These are phyloP conservation scores for Drosophila antonietae DNA, from an alignment of 2,888 invertebrate genomes.

Conservation along the genomic window DNA sequence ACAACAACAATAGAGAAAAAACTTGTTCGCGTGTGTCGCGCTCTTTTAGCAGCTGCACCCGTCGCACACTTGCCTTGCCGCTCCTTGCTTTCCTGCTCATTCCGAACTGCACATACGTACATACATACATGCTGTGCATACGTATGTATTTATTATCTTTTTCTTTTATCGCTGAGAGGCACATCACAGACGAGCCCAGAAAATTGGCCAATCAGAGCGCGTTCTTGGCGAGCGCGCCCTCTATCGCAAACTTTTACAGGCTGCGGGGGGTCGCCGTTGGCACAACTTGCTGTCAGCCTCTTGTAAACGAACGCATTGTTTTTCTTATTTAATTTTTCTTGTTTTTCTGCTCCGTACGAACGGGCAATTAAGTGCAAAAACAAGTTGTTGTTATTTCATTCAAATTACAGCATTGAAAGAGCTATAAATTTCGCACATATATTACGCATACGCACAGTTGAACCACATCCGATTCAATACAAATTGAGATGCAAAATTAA, in stretches of 20 bases:
- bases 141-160: constrained; percentile 7
- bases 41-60: constrained; percentile 38
- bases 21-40: constrained; percentile 59
- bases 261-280: background rate
- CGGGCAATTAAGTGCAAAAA: constrained; percentile 46
- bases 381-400: constrained; percentile 32
- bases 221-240: constrained; percentile 40
- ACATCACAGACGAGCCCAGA: constrained; percentile 69
- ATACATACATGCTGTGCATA: background rate
- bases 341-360: constrained; percentile 6
- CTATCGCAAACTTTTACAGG: background rate
- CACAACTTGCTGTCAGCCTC: constrained; percentile 29
- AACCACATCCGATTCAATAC: background rate
- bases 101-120: constrained; percentile 26
- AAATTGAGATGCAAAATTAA: background rate
- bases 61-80: constrained; percentile 5
- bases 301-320: constrained; percentile 33
- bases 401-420: constrained; percentile 38
- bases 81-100: constrained; percentile 35
- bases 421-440: background rate
- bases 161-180: constrained; percentile 41
- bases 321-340: constrained; percentile 5
- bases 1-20: background rate
- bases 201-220: constrained; percentile 69
- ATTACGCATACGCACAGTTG: constrained; percentile 22